Percentiles rank a stretch among this genome's conserved stretches.
phyloP scores from a whole-genome alignment of 2,888 invertebrate species.

The Philereme vetulata region DNA sequence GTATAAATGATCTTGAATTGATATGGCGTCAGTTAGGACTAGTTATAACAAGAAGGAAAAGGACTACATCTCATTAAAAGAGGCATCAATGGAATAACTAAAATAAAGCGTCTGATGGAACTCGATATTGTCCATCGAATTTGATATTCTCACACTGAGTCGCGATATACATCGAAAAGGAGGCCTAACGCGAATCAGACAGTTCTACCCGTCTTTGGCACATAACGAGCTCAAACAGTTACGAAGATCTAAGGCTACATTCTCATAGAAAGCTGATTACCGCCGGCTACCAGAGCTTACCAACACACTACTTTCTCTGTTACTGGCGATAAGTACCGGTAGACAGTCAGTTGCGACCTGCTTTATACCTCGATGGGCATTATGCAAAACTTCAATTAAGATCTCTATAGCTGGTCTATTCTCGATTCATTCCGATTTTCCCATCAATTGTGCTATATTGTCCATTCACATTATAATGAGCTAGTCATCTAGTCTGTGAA shows the following conservation, averaged over 20 bases:
- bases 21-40: too few relatives aligned
- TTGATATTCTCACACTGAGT: constrained; percentile 1
- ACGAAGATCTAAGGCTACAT: neutral
- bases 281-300: too few relatives aligned
- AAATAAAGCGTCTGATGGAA: neutral
- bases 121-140: neutral
- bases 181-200: neutral
- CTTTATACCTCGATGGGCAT: too few relatives aligned
- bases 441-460: constrained; percentile 40
- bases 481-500: constrained; percentile 33
- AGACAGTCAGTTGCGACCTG: too few relatives aligned
- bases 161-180: constrained; percentile 5
- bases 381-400: constrained; percentile 19
- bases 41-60: too few relatives aligned
- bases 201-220: constrained; percentile 8
- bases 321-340: too few relatives aligned
- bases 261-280: neutral
- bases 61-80: too few relatives aligned
- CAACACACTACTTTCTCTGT: too few relatives aligned
- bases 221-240: constrained; percentile 11
- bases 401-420: constrained; percentile 16
- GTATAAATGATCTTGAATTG: too few relatives aligned
- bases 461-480: constrained; percentile 44
- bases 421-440: constrained; percentile 32
- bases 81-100: neutral